phyloP scores from a whole-genome alignment of 2,113 vertebrate species.

The Carlito syrichta region DNA sequence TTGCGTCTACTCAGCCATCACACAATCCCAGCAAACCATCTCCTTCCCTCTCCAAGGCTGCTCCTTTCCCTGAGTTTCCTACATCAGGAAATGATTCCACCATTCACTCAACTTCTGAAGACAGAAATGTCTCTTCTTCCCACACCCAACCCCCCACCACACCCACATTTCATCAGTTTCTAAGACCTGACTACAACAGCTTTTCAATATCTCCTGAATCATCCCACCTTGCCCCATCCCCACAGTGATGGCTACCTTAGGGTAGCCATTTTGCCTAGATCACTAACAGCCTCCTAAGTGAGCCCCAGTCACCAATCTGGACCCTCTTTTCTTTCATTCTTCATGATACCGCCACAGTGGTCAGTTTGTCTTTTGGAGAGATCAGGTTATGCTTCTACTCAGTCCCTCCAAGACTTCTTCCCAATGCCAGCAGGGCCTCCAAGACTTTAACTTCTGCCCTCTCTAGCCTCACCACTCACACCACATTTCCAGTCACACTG shows the following conservation, averaged over 20 bases:
- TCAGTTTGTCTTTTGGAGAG: not conserved
- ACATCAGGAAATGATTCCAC: not conserved
- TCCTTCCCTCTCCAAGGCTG: not conserved
- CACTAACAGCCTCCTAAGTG: not conserved
- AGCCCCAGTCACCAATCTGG: not conserved
- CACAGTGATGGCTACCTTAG: not conserved
- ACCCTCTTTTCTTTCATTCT: not conserved
- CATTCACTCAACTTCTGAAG: not conserved
- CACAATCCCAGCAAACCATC: not conserved
- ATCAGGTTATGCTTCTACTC: not conserved
- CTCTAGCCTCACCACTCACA: not conserved
- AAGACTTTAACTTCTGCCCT: not conserved
- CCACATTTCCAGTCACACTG: not conserved
- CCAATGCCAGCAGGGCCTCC: not conserved
- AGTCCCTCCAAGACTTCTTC: not conserved
- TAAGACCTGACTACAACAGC: not conserved
- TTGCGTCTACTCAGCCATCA: not conserved
- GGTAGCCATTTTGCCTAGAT: not conserved
- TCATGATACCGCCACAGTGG: rapidly evolving
- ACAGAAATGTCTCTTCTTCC: not conserved
- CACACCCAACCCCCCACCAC: not conserved
- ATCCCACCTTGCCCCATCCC: not conserved
- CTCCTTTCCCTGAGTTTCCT: not conserved
- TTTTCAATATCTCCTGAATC: not conserved
- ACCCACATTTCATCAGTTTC: not conserved